Evolutionary conservation across 2,797 vertebrate species (phyloP), one percentile per base, ranked within the genome.

Genomic region (Mycteria americana): DNA sequence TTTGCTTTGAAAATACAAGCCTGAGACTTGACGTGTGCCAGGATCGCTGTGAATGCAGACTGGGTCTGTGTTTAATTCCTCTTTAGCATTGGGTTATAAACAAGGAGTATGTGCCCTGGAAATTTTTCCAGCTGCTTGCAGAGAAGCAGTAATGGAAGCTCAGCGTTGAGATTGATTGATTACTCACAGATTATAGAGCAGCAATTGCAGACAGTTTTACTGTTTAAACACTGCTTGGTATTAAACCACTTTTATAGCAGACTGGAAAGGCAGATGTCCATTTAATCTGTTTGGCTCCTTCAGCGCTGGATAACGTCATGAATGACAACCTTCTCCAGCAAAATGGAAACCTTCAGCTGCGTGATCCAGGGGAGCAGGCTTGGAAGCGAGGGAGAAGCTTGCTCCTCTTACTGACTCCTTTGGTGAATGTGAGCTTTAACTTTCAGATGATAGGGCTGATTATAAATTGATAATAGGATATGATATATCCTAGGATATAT

Each of bases 221-320:
- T 92, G 70, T 93, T 95, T 92, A 88, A 97, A 94, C 85, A 84
- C 67, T 79, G 63, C 73, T 89, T 89, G 78, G 68, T 93, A 85
- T 96, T 97, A 96, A 96, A 94, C 82, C 87, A 88, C 43, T 96
- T 93, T 88, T 93, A 79, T 64, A 93, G 82, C 69, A 82, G 79
- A 60, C 78, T 90, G 83, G 59, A 91, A 95, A 94, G 93, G 92
- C 94, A 97, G 89, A 94, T 96, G 92, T 92, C 95, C 92, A 18
- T 89, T 97, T 96, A 81, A 94, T 89, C 91, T 84, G 45, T 75
- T 95, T 88, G 92, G 87, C 85, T 96, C 31, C 39, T 85, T 85
- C 69, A 81, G 43, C 4, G 0, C 85, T 95, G 79, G 64, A 31
- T 95, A 92, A 69, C 91, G 76, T 84, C 18, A 6, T 41, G 62